Evolutionary conservation across 2,888 invertebrate genomes (phyloP).

Genomic region (Phaonia tiefii): DNA sequence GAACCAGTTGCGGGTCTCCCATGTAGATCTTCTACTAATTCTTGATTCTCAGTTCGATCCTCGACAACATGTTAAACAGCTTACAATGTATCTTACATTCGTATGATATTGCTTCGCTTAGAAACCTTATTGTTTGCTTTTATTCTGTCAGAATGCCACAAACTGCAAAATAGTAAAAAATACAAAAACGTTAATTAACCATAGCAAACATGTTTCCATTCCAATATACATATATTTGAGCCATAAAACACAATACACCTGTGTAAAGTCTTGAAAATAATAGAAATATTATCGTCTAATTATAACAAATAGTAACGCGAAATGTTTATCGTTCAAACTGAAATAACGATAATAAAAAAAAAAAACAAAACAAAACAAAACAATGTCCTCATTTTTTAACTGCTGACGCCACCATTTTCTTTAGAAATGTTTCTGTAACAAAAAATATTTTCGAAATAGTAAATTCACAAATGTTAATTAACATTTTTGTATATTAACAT

Average conservation of each 20-base stretch:
- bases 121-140: too few relatives aligned
- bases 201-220: slow-evolving; percentile 37
- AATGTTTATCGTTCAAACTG: background rate
- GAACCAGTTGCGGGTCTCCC: too few relatives aligned
- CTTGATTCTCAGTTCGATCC: too few relatives aligned
- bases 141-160: too few relatives aligned
- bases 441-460: background rate
- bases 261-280: slow-evolving; percentile 46
- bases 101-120: too few relatives aligned
- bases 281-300: slow-evolving; percentile 61
- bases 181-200: slow-evolving; percentile 56
- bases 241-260: slow-evolving; percentile 48
- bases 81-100: too few relatives aligned
- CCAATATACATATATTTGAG: too few relatives aligned
- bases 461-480: slow-evolving; percentile 21
- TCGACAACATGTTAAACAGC: too few relatives aligned
- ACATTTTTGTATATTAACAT: slow-evolving; percentile 16
- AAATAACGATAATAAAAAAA: slow-evolving; percentile 6
- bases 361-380: slow-evolving; percentile 9
- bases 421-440: slow-evolving; percentile 20
- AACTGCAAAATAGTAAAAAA: too few relatives aligned
- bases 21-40: too few relatives aligned
- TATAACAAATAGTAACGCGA: slow-evolving; percentile 58
- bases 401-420: slow-evolving; percentile 64
- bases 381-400: slow-evolving; percentile 21